Conservation (phyloP, 2,888 invertebrate species). For the Selenia dentaria region DNA sequence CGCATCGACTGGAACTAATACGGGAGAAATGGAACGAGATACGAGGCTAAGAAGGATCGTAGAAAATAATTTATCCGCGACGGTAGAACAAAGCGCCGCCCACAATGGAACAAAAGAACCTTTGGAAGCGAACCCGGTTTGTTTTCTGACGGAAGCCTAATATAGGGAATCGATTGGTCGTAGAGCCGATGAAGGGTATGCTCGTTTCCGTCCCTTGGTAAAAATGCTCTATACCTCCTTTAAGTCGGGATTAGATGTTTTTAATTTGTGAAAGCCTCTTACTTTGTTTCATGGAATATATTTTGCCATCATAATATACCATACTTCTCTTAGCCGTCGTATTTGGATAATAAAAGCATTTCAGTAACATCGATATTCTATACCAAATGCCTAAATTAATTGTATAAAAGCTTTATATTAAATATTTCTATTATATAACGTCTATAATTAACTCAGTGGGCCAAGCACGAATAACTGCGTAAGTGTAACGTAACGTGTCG, state of each 20-base stretch:
- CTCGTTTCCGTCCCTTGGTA: slow-evolving; percentile 57
- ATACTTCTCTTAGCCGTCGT: too few relatives aligned
- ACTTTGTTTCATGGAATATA: neutral
- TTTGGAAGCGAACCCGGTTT: slow-evolving; percentile 66
- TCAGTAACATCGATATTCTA: too few relatives aligned
- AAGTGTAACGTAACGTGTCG: too few relatives aligned
- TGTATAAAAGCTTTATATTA: too few relatives aligned
- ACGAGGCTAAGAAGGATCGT: slow-evolving; percentile 76
- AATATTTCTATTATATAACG: too few relatives aligned
- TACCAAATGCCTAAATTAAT: too few relatives aligned
- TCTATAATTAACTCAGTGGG: too few relatives aligned
- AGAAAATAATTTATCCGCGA: slow-evolving; percentile 82
- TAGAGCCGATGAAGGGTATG: slow-evolving; percentile 59
- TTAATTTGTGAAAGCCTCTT: slow-evolving; percentile 23
- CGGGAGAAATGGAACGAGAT: slow-evolving; percentile 82
- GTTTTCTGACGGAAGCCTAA: slow-evolving; percentile 78
- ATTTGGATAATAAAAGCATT: too few relatives aligned
- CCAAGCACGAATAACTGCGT: too few relatives aligned
- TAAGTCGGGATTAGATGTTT: slow-evolving; percentile 22
- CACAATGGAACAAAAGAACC: slow-evolving; percentile 79
- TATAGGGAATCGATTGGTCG: slow-evolving; percentile 77
- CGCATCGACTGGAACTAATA: slow-evolving; percentile 83
- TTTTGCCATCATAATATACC: too few relatives aligned
- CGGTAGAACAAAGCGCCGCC: slow-evolving; percentile 76
- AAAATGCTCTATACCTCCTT: slow-evolving; percentile 38